A percentile compares a stretch with the other conserved stretches of the same genome.
phyloP scores from a whole-genome alignment of 2,113 vertebrate genomes.

The Rhagologus leucostigma region DNA sequence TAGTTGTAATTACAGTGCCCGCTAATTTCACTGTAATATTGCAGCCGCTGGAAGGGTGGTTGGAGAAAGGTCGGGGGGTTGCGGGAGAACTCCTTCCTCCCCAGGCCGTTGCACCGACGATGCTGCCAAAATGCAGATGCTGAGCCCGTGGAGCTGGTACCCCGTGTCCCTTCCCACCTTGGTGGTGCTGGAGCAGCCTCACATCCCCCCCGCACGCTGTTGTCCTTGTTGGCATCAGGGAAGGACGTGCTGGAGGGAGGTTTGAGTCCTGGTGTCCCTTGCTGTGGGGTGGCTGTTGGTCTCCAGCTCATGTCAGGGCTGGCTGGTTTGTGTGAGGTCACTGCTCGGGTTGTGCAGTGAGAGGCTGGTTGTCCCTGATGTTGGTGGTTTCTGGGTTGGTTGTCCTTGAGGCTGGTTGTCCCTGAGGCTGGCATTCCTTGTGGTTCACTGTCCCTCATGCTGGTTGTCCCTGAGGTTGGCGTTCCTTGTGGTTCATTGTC shows the following conservation, averaged over 20 bases:
- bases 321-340: not conserved
- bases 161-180: not conserved
- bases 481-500: not conserved
- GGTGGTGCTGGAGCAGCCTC: not conserved
- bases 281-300: not conserved
- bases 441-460: accelerated
- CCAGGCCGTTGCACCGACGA: accelerated
- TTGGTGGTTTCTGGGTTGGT: not conserved
- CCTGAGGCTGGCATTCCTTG: not conserved
- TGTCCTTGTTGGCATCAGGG: not conserved
- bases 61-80: not conserved
- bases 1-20: slow-evolving; percentile 67
- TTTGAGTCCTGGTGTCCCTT: not conserved
- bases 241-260: not conserved
- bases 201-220: accelerated
- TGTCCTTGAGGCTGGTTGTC: not conserved
- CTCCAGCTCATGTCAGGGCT: not conserved
- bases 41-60: not conserved
- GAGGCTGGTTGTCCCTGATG: not conserved
- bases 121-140: not conserved
- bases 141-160: accelerated
- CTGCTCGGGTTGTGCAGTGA: not conserved
- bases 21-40: slow-evolving; percentile 32
- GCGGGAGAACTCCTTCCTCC: not conserved
- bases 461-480: not conserved